phyloP scores from a whole-genome alignment of 1,140 invertebrate species.

The Armadillidium nasatum region DNA sequence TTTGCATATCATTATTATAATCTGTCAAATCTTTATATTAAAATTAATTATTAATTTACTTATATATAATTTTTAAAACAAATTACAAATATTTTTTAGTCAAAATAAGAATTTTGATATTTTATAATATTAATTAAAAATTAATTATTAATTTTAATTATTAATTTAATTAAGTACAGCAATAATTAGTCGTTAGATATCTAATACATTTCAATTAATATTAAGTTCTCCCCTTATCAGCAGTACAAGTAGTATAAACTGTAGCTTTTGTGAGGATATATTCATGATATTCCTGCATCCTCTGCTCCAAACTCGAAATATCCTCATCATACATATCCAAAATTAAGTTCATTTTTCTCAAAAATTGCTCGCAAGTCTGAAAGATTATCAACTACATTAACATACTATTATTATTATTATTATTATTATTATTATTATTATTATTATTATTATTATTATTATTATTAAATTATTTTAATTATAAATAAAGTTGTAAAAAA shows the following conservation, averaged over 20 bases:
- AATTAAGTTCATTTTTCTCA: conserved; percentile 29
- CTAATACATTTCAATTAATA: conserved; percentile 24
- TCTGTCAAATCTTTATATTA: no score
- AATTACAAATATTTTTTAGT: no score
- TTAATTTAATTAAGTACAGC: no score
- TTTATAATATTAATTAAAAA: no score
- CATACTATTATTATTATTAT: background rate
- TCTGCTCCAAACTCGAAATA: conserved; percentile 28
- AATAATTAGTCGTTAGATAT: background rate
- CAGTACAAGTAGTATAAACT: conserved; percentile 31
- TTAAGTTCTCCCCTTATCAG: conserved; percentile 27
- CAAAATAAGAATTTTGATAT: no score
- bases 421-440: background rate
- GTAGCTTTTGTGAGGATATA: conserved; percentile 33
- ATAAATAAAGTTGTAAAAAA: background rate
- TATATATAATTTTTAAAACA: no score
- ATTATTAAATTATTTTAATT: background rate
- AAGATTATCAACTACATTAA: background rate
- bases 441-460: background rate
- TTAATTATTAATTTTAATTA: no score
- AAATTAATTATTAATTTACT: no score
- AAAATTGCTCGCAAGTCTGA: conserved; percentile 30
- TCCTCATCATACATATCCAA: conserved; percentile 34
- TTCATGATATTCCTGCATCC: conserved; percentile 32
- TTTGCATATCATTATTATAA: no score